Evolutionary conservation across 2,888 invertebrate species (phyloP).

Genomic region (Noctua janthina): DNA sequence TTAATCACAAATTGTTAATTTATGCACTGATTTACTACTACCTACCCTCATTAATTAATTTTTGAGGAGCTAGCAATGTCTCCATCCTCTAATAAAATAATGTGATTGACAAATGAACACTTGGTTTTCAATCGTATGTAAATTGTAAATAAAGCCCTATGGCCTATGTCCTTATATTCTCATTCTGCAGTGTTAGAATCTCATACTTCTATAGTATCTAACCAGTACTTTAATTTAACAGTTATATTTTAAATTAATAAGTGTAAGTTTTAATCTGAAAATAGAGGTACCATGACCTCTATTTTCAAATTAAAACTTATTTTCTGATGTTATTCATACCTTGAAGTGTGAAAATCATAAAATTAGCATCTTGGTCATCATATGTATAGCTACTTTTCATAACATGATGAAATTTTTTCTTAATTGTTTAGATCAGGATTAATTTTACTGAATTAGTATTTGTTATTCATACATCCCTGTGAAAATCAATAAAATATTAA

Average conservation of each 20-base stretch:
- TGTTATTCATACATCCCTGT: neutral
- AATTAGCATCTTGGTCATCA: neutral
- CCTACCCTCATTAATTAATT: conserved; percentile 44
- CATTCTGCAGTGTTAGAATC: neutral
- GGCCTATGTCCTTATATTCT: neutral
- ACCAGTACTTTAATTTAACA: neutral
- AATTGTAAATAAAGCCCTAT: neutral
- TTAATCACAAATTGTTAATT: neutral
- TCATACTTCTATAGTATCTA: neutral
- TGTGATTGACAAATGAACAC: neutral
- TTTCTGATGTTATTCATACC: neutral
- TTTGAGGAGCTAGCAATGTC: neutral
- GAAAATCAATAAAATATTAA: neutral
- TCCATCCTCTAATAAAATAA: neutral
- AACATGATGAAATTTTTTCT: neutral
- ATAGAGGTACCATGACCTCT: neutral
- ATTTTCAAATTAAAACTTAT: neutral
- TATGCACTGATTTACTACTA: conserved; percentile 20
- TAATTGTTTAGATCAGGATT: neutral
- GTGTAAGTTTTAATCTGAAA: no score
- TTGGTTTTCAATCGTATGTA: neutral
- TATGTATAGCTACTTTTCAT: neutral
- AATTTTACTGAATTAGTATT: neutral
- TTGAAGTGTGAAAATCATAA: neutral
- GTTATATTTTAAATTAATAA: neutral